These are phyloP conservation scores for Tachypleus tridentatus DNA, from an alignment of 1,140 invertebrate genomes.

Conservation along the genomic window DNA sequence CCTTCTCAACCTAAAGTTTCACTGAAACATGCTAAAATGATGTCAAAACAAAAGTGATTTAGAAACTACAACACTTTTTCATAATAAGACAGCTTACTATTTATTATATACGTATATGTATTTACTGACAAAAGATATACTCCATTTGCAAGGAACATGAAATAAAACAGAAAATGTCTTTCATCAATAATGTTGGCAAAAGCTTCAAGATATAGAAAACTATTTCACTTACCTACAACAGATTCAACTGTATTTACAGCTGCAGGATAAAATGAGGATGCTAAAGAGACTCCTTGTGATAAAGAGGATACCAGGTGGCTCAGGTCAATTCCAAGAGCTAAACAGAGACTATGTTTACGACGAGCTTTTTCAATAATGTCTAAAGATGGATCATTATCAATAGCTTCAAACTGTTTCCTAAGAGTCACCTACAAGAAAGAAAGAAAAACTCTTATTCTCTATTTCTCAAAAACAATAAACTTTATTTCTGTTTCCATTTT, in stretches of 20 bases:
- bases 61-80: too few relatives aligned
- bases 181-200: too few relatives aligned
- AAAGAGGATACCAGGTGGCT: slow-evolving; percentile 19
- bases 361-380: slow-evolving; percentile 53
- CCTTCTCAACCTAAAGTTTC: too few relatives aligned
- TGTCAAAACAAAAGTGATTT: too few relatives aligned
- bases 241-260: slow-evolving; percentile 56
- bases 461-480: background rate
- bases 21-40: too few relatives aligned
- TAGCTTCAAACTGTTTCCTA: slow-evolving; percentile 52
- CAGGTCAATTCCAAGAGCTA: slow-evolving; percentile 39
- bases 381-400: slow-evolving; percentile 53
- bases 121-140: too few relatives aligned
- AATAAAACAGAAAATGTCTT: too few relatives aligned
- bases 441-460: background rate
- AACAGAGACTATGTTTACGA: slow-evolving; percentile 52
- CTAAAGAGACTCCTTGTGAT: slow-evolving; percentile 35
- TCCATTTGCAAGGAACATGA: too few relatives aligned
- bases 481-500: background rate
- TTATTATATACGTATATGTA: too few relatives aligned
- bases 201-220: slow-evolving; percentile 6
- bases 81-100: too few relatives aligned
- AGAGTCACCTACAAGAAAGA: slow-evolving; percentile 33
- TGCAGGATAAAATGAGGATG: slow-evolving; percentile 45
- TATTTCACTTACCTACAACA: slow-evolving; percentile 49